These are phyloP conservation scores for Apis dorsata DNA, from an alignment of 1,140 invertebrate species.

Conservation along the genomic window DNA sequence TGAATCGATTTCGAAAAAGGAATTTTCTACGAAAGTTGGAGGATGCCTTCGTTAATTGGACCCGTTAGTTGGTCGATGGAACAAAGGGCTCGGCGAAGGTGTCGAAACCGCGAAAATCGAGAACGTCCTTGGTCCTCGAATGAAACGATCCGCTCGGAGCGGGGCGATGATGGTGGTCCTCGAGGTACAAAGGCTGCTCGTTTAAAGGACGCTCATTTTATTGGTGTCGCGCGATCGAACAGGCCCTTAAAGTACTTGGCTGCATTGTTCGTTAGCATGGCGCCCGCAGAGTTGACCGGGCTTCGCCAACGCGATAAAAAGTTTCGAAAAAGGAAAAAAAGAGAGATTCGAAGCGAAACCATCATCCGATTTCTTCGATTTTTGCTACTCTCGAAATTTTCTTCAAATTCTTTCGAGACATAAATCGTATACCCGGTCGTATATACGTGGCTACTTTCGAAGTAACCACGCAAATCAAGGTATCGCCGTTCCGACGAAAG, in stretches of 20 bases:
- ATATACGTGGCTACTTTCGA: not conserved
- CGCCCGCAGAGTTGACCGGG: conserved; percentile 16
- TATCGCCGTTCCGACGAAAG: not conserved
- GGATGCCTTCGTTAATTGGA: not conserved
- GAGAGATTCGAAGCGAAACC: not conserved
- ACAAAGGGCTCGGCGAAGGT: conserved; percentile 38
- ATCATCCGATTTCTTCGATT: too few relatives aligned
- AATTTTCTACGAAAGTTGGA: not conserved
- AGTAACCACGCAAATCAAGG: conserved; percentile 8
- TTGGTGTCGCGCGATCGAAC: conserved; percentile 62
- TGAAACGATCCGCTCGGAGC: conserved; percentile 55
- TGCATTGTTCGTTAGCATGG: conserved; percentile 58
- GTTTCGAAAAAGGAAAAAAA: not conserved
- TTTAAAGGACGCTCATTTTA: conserved; percentile 67
- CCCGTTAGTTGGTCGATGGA: not conserved
- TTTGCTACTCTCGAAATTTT: too few relatives aligned
- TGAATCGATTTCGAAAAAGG: not conserved
- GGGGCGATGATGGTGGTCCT: conserved; percentile 65
- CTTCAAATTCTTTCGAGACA: too few relatives aligned
- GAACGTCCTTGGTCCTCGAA: conserved; percentile 53
- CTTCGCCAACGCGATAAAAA: conserved; percentile 17
- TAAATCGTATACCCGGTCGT: too few relatives aligned
- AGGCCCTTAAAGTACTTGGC: conserved; percentile 54
- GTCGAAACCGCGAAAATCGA: conserved; percentile 65
- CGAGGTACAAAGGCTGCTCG: conserved; percentile 65